Evolutionary conservation across 1,140 invertebrate genomes (phyloP).

Genomic region (Lucilia cuprina): DNA sequence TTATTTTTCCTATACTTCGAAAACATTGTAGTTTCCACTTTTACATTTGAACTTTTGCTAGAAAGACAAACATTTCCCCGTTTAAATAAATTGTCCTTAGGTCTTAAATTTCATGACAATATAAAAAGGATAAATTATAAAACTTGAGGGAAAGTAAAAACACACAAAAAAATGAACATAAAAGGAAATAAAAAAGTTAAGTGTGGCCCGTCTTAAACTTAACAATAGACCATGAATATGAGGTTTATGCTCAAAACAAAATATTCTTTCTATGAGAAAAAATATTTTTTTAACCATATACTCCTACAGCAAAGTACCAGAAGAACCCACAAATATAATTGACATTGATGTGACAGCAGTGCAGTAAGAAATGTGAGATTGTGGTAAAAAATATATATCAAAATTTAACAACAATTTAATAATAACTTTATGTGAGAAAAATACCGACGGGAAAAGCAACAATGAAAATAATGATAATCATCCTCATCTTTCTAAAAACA

Average conservation of each 20-base stretch:
- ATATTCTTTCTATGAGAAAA: background rate
- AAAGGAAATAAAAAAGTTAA: slow-evolving; percentile 19
- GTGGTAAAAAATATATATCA: background rate
- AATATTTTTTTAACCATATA: background rate
- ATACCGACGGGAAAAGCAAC: too few species aligned
- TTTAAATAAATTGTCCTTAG: slow-evolving; percentile 27
- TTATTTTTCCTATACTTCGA: too few species aligned
- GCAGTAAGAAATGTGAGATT: background rate
- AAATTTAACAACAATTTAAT: too few species aligned
- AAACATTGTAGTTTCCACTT: background rate
- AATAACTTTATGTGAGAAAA: too few species aligned
- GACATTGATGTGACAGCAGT: background rate
- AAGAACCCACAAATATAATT: background rate
- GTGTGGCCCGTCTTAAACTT: background rate
- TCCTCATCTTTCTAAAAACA: background rate
- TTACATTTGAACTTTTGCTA: background rate
- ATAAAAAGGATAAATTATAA: background rate
- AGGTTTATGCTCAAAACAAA: slow-evolving; percentile 12
- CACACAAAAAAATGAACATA: background rate
- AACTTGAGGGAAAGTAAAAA: background rate
- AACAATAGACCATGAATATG: slow-evolving; percentile 29
- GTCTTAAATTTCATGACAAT: slow-evolving; percentile 33
- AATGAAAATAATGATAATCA: background rate
- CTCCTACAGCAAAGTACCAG: background rate
- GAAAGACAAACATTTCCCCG: background rate